Evolutionary conservation across 2,797 vertebrate species (phyloP).

Genomic region (Peromyscus attwateri): DNA sequence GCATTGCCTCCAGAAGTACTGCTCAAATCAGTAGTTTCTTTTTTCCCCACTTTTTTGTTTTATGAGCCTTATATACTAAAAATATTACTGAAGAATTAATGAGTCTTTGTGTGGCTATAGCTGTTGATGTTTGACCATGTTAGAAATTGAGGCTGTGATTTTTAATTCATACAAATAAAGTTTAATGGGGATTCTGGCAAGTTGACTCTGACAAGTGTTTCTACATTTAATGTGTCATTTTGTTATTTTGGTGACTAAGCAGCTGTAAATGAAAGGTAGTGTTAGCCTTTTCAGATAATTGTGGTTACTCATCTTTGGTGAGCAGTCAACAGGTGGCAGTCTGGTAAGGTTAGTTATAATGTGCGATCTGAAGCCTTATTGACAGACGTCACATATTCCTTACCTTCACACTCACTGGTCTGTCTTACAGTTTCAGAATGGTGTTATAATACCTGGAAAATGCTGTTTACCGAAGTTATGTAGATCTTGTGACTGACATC

Average conservation of each 20-base stretch:
- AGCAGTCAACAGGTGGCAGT: neutral
- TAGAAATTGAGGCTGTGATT: constrained; percentile 56
- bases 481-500: neutral
- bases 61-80: neutral
- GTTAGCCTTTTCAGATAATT: constrained; percentile 27
- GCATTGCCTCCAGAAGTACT: neutral
- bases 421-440: neutral
- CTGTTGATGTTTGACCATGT: neutral
- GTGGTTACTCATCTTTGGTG: constrained; percentile 2
- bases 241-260: constrained; percentile 23
- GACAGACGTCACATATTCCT: neutral
- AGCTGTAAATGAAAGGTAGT: neutral
- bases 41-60: neutral
- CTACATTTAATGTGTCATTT: neutral
- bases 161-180: constrained; percentile 33
- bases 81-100: neutral
- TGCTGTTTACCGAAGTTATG: neutral
- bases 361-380: neutral
- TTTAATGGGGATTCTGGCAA: constrained; percentile 6
- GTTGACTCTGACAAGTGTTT: neutral
- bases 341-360: constrained; percentile 13
- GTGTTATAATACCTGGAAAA: constrained; percentile 51
- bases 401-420: constrained; percentile 15
- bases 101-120: neutral
- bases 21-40: neutral